phyloP scores from a whole-genome alignment of 2,888 invertebrate genomes.

The Petrolisthes manimaculis region DNA sequence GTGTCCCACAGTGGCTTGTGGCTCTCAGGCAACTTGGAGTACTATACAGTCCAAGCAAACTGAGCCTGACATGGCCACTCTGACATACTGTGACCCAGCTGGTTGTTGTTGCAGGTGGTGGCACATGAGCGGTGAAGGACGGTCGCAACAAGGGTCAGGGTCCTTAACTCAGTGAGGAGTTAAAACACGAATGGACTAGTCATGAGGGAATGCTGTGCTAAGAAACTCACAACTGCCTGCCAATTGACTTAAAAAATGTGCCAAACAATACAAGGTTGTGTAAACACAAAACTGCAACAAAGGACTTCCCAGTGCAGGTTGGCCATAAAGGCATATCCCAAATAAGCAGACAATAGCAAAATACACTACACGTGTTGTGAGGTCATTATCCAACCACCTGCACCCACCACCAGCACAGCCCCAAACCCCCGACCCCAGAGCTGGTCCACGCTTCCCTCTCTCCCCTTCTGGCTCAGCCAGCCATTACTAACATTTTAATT shows the following conservation, averaged over 20 bases:
- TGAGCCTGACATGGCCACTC: conserved; percentile 49
- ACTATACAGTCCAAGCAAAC: conserved; percentile 46
- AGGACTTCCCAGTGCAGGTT: conserved; percentile 55
- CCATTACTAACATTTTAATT: conserved; percentile 23
- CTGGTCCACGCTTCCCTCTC: conserved; percentile 47
- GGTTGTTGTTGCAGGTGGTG: conserved; percentile 41
- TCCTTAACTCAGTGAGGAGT: conserved; percentile 30
- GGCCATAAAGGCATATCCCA: conserved; percentile 40
- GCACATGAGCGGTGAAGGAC: conserved; percentile 35
- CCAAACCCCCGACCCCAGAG: conserved; percentile 48
- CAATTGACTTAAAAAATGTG: conserved; percentile 49
- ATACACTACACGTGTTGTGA: conserved; percentile 54
- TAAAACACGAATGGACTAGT: conserved; percentile 47
- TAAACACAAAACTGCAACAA: conserved; percentile 46
- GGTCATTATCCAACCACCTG: conserved; percentile 46
- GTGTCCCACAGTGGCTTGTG: conserved; percentile 29
- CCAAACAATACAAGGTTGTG: conserved; percentile 39
- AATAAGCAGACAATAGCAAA: conserved; percentile 57
- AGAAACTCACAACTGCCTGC: conserved; percentile 56
- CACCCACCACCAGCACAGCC: conserved; percentile 62
- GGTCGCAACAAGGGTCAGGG: conserved; percentile 33
- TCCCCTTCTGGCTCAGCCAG: conserved; percentile 29
- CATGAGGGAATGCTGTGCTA: conserved; percentile 48
- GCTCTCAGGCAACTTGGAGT: conserved; percentile 52
- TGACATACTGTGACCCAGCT: conserved; percentile 34